Evolutionary conservation across 2,888 invertebrate genomes (phyloP).

Genomic region (Microctonus aethiopoides): DNA sequence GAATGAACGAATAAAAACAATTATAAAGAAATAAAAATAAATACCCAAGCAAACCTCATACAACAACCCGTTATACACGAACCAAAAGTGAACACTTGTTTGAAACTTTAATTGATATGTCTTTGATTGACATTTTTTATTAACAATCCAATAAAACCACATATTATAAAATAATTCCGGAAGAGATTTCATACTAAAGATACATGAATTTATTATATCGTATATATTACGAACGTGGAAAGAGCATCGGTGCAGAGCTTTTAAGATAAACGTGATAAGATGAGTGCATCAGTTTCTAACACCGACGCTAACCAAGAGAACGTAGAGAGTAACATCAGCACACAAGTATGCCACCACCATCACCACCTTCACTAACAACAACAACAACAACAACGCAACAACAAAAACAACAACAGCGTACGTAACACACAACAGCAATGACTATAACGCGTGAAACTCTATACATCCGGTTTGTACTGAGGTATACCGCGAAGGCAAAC

Average conservation of each 20-base stretch:
- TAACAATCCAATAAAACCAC: not conserved
- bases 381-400: not conserved
- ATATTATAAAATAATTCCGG: not conserved
- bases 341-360: no score
- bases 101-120: not conserved
- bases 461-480: conserved; percentile 17
- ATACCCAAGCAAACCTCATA: not conserved
- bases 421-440: conserved; percentile 6
- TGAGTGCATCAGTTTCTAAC: conserved; percentile 5
- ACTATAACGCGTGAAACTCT: conserved; percentile 25
- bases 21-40: conserved; percentile 1
- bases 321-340: no score
- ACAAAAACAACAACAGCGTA: not conserved
- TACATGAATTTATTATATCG: no score
- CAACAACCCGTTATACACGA: not conserved
- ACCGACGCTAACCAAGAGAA: no score
- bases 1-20: not conserved
- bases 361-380: no score
- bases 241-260: not conserved
- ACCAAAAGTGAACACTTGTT: not conserved
- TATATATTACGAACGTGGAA: not conserved
- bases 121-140: not conserved
- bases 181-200: no score
- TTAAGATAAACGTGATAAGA: conserved; percentile 14
- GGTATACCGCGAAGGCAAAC: conserved; percentile 24